Conservation (phyloP, 1,140 invertebrate genomes). For the Caenorhabditis remanei region DNA sequence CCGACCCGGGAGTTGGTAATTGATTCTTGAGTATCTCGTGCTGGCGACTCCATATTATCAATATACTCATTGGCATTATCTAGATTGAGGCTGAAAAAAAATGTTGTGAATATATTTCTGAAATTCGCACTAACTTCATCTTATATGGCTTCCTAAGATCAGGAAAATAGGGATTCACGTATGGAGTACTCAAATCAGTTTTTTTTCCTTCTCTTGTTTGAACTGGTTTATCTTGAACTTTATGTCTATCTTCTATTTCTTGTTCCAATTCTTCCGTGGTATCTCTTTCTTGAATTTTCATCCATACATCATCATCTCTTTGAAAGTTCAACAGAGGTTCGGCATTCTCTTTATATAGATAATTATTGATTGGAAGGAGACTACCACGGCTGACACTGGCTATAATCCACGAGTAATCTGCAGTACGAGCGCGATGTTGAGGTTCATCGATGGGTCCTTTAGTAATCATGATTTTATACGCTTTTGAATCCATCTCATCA, state of each 20-base stretch:
- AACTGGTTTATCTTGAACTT: not conserved
- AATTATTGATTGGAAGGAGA: not conserved
- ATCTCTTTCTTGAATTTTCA: not conserved
- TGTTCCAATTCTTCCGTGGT: not conserved
- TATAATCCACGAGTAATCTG: conserved; percentile 18
- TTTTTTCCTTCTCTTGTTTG: not conserved
- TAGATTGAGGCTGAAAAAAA: conserved; percentile 3
- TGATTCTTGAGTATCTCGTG: conserved; percentile 4
- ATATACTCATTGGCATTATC: conserved; percentile 5
- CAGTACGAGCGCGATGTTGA: not conserved
- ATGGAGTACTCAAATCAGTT: not conserved
- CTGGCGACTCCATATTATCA: conserved; percentile 19
- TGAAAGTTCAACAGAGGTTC: not conserved
- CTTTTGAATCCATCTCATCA: not conserved
- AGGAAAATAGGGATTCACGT: conserved; percentile 29
- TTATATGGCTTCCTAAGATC: conserved; percentile 41
- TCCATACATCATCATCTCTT: conserved; percentile 13
- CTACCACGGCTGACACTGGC: not conserved
- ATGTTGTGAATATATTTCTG: not conserved
- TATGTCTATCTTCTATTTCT: conserved; percentile 21
- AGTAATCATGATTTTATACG: not conserved
- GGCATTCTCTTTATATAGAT: not conserved
- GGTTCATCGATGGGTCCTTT: not conserved
- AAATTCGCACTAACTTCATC: not conserved
- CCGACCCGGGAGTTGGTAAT: not conserved